phyloP scores from a whole-genome alignment of 2,797 vertebrate species.

The Parauchenoglanis punctatus region DNA sequence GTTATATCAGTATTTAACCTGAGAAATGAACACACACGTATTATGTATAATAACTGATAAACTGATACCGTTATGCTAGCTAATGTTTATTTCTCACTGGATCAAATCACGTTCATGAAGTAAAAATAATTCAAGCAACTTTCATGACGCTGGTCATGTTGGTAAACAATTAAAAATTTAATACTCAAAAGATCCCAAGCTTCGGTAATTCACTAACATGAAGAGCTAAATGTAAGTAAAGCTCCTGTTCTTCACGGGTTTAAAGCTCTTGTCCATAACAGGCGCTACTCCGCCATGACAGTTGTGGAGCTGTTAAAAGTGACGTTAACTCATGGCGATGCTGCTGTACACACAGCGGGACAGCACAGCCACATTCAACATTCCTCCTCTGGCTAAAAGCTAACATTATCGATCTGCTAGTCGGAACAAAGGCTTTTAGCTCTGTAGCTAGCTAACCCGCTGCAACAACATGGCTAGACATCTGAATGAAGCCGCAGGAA shows the following conservation, averaged over 20 bases:
- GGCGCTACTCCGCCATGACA: constrained; percentile 12
- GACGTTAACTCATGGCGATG: background rate
- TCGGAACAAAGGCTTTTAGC: constrained; percentile 47
- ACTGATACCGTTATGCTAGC: background rate
- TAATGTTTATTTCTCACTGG: background rate
- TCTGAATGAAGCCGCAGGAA: constrained; percentile 21
- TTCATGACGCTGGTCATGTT: background rate
- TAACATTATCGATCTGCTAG: constrained; percentile 36
- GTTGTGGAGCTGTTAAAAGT: background rate
- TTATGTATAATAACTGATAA: background rate
- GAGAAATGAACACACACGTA: background rate
- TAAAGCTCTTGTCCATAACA: background rate
- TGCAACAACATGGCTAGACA: background rate
- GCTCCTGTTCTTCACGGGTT: background rate
- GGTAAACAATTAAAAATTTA: background rate
- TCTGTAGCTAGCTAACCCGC: constrained; percentile 33
- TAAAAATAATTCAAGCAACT: background rate
- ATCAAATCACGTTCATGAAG: background rate
- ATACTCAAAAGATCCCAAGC: background rate
- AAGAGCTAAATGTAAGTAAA: background rate
- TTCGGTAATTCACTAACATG: background rate
- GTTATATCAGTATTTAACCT: background rate
- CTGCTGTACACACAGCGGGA: background rate
- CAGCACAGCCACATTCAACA: background rate
- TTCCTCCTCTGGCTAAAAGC: background rate